Conservation (phyloP, 2,797 vertebrate species). For the Fundulus diaphanus region DNA sequence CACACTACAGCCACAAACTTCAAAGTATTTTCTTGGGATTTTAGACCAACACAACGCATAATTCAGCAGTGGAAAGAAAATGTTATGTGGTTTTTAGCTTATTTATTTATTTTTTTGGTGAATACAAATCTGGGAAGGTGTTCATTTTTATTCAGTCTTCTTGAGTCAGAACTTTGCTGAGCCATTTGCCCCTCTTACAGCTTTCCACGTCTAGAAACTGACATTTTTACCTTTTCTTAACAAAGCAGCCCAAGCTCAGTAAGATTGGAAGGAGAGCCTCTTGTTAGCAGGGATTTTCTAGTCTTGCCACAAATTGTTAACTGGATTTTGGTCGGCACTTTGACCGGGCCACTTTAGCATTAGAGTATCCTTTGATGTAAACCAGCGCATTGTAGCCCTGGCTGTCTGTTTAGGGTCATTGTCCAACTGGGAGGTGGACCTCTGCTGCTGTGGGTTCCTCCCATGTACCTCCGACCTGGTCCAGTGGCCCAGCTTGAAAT, state of each 20-base stretch:
- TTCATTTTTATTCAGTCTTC: neutral
- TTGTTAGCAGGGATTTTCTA: neutral
- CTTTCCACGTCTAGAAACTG: neutral
- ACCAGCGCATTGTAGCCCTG: neutral
- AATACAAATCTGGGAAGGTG: neutral
- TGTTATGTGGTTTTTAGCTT: too few relatives aligned
- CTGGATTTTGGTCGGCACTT: neutral
- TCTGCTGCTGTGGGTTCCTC: too few relatives aligned
- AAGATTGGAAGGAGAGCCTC: too few relatives aligned
- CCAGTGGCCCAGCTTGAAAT: constrained; percentile 66
- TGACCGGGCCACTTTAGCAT: neutral
- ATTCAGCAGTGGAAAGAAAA: neutral
- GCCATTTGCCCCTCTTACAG: neutral
- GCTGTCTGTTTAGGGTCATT: neutral
- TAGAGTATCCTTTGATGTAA: neutral
- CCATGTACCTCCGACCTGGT: constrained; percentile 67
- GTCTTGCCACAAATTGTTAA: neutral
- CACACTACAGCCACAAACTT: neutral
- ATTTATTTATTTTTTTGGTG: too few relatives aligned
- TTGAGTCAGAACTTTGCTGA: neutral
- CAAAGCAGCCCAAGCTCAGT: neutral
- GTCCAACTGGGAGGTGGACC: neutral
- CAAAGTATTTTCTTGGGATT: neutral
- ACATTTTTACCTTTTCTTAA: neutral
- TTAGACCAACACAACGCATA: neutral